Base-by-base conservation (phyloP, 2,888 invertebrate species). In the Podotricha telesiphe region DNA sequence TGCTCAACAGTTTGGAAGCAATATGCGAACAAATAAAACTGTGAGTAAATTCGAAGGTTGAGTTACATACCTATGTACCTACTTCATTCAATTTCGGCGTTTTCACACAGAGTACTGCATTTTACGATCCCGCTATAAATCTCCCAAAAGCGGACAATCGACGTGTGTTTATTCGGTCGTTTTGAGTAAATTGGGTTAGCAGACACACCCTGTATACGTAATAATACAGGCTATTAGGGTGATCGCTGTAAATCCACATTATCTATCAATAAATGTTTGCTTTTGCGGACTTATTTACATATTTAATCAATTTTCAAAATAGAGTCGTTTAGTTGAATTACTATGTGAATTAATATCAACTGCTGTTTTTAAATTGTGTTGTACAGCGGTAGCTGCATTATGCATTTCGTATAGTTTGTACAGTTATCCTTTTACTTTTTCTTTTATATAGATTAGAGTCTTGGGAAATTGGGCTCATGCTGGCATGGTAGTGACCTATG, bases 161-260 rank as follows among this genome's bases (percentile, higher is more conserved):
- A 79, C 82, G 85, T 85, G 80, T 88, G 87, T 87, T 88, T 88
- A 86, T 83, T 81, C 78, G 82, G 84, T 84, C 87, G 84, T 88
- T 88, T 85, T 84, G 83, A 79, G 80, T 84, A 87, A 91, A 91
- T 88, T 89, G 86, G 89, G 88, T 90, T 89, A 90, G 85, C 83
- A 82, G 82, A 74, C 85, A 84, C 84, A 81, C 85, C 82, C 77
- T 79, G 80, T 79, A 83, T 79, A 81, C 85, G 83, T 89, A 87
- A 88, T 88, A 86, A 86, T 84, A 86, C 85, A 82, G 82, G 82
- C 85, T 86, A 86, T 87, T 86, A 85, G 81, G 82, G 79, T 78
- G 79, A 62, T 42, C 65, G 79, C 82, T 83, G 79, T 64, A 69
- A 53, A 76, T 67, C 69, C 62, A 19, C 37, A 68, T 68, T 48